These are phyloP conservation scores for Ctenodactylus gundi DNA, from an alignment of 2,113 vertebrate species.

Conservation along the genomic window DNA sequence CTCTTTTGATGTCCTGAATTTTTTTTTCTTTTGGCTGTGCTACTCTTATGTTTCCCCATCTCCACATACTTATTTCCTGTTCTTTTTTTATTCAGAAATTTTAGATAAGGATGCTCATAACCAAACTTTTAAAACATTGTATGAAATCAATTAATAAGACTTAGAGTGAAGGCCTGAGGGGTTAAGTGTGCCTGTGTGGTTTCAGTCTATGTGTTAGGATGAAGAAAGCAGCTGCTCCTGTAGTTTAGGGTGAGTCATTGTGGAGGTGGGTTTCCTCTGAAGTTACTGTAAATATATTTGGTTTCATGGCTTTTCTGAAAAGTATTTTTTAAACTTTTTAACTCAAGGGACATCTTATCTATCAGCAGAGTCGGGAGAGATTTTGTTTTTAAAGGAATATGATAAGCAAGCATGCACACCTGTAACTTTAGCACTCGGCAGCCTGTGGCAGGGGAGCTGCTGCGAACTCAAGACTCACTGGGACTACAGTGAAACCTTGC, in stretches of 20 bases:
- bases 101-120: not conserved
- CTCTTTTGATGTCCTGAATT: not conserved
- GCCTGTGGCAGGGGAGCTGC: no score
- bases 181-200: not conserved
- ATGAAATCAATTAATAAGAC: not conserved
- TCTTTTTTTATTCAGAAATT: not conserved
- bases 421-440: no score
- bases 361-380: not conserved
- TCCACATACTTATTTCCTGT: not conserved
- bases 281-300: constrained; percentile 21
- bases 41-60: not conserved
- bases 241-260: constrained; percentile 18
- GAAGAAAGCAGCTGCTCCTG: not conserved
- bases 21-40: not conserved
- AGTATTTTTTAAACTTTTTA: constrained; percentile 34
- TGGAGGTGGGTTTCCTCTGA: constrained; percentile 9
- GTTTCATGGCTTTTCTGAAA: constrained; percentile 48
- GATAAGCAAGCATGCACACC: no score
- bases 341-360: not conserved
- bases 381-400: no score
- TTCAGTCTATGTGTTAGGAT: not conserved
- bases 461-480: no score
- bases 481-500: no score
- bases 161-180: not conserved
- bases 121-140: not conserved